Base-by-base conservation (phyloP, 2,888 invertebrate genomes). In the Scaptomyza cyrtandrae region DNA sequence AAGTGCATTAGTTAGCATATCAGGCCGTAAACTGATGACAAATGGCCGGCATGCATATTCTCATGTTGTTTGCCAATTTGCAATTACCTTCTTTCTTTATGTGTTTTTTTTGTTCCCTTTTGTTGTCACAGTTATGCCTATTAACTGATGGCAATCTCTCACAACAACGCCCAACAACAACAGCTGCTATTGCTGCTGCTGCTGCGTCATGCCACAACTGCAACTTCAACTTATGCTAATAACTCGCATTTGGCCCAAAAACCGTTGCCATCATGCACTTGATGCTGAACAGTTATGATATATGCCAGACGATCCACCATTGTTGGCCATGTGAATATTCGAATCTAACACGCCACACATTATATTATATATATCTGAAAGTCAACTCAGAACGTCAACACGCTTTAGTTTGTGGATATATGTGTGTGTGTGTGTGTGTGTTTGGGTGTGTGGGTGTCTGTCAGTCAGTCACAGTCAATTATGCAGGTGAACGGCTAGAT, bases 241-340 rank as follows among this genome's bases (percentile, higher is more conserved):
- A 61, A 44, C 63, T n/a, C 9, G 24, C 11, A 33, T n/a, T 62
- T 62, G 62, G 49, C 62, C 49, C 49, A 62, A 62, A 61, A 35
- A 37, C n/a, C 19, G 35, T 11, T 16, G 48, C 48, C 31, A 48
- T 13, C 43, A 27, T 33, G 57, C 63, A 33, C 64, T 58, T 82
- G 78, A 74, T 75, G 82, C 78, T 83, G 75, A 75, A 60, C 83
- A 75, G 83, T 84, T 87, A 85, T 84, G 83, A 84, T 87, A 85
- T 75, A 53, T 73, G 87, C 54, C 78, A 77, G 75, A 77, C 58
- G 85, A 86, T 86, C 79, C 73, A 62, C 87, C 77, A 85, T 87
- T 84, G 83, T 84, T 85, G 65, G 73, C 53, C 79, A 82, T 87
- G 86, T 71, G 87, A 83, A 82, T 48, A 63, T 67, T 44, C 43